Percentiles rank a stretch among this genome's conserved stretches.
Evolutionary conservation across 1,140 invertebrate genomes (phyloP).

Genomic region (Druon quercuslanigerum): DNA sequence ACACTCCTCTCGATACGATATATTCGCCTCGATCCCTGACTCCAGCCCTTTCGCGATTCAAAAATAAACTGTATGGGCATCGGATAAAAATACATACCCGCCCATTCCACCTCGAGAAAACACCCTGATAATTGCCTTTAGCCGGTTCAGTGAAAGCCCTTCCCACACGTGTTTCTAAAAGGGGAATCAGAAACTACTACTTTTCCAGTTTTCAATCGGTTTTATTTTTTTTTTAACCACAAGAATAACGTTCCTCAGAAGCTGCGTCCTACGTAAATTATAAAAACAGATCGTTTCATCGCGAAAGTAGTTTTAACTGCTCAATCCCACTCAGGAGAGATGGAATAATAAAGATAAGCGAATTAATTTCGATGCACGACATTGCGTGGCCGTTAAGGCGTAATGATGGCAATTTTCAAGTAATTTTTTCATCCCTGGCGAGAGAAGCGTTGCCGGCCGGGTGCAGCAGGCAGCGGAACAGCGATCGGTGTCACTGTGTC

Average conservation of each 20-base stretch:
- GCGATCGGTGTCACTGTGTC: slow-evolving; percentile 69
- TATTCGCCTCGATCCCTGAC: background rate
- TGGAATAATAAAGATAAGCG: too few species aligned
- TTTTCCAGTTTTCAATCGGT: too few species aligned
- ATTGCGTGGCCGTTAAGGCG: background rate
- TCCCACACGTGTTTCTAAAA: background rate
- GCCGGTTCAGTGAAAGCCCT: background rate
- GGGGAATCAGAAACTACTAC: too few species aligned
- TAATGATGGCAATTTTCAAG: background rate
- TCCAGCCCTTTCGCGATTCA: slow-evolving; percentile 14
- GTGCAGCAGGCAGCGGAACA: slow-evolving; percentile 18
- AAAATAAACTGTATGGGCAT: slow-evolving; percentile 9
- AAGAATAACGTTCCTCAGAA: too few species aligned
- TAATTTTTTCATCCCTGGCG: slow-evolving; percentile 4
- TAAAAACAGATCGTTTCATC: too few species aligned
- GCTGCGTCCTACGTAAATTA: too few species aligned
- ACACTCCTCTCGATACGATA: background rate
- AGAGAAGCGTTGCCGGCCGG: slow-evolving; percentile 46
- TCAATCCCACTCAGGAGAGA: too few species aligned
- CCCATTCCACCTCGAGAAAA: background rate
- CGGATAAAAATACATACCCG: background rate
- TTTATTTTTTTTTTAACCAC: too few species aligned
- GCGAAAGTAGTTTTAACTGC: too few species aligned
- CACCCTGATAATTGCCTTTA: background rate
- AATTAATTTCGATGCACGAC: too few species aligned